phyloP scores from a whole-genome alignment of 2,113 vertebrate genomes.

The Rhabdornis inornatus region DNA sequence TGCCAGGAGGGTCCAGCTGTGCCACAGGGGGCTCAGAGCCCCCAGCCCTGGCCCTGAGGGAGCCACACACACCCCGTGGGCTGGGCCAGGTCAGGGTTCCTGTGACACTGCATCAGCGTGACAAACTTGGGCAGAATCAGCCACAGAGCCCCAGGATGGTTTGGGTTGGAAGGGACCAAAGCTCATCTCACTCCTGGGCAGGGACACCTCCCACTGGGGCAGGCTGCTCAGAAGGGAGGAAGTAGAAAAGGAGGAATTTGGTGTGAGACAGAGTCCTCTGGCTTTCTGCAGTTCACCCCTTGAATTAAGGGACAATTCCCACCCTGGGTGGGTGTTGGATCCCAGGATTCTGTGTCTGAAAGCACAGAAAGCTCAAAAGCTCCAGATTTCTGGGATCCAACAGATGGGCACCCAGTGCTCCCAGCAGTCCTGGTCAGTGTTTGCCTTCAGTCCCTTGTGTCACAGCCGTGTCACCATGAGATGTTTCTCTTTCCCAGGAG shows the following conservation, averaged over 20 bases:
- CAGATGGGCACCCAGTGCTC: not conserved
- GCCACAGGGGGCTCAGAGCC: not conserved
- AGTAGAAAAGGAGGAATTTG: not conserved
- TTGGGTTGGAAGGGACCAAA: not conserved
- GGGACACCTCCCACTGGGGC: not conserved
- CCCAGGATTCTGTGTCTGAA: too few species aligned
- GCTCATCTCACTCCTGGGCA: not conserved
- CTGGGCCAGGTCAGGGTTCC: not conserved
- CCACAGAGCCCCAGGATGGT: not conserved
- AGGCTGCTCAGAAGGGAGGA: not conserved
- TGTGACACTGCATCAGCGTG: not conserved
- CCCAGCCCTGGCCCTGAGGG: not conserved
- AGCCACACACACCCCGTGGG: not conserved
- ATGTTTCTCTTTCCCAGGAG: slow-evolving; percentile 74
- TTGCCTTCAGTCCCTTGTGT: not conserved
- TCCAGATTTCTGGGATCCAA: too few species aligned
- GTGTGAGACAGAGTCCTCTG: not conserved
- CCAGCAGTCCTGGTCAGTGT: accelerated
- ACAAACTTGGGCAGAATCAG: not conserved
- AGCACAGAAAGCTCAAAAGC: too few species aligned
- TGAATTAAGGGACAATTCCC: not conserved
- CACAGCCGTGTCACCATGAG: not conserved
- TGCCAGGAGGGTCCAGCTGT: not conserved
- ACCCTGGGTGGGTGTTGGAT: not conserved
- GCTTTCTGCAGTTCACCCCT: not conserved